These are phyloP conservation scores for Pangasius krempfi DNA, from an alignment of 2,797 vertebrate genomes.

Conservation along the genomic window DNA sequence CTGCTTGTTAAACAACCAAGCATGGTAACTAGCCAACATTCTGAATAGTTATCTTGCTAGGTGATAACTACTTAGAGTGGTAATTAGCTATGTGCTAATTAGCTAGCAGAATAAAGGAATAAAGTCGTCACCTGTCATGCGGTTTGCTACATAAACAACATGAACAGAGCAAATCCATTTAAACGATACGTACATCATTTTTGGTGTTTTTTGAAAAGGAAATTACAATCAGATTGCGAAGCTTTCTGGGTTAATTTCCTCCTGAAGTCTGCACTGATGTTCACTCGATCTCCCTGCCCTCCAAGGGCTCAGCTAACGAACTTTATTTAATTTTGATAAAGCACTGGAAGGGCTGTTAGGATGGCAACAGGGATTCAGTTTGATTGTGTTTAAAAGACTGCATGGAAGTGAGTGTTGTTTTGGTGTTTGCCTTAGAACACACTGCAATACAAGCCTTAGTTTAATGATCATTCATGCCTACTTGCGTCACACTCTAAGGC, in stretches of 20 bases:
- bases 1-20: conserved; percentile 50
- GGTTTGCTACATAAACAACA: not conserved
- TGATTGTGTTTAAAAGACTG: conserved; percentile 21
- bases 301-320: not conserved
- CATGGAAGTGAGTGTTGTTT: conserved; percentile 32
- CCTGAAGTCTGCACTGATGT: conserved; percentile 8
- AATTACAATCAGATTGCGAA: not conserved
- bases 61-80: not conserved
- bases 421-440: conserved; percentile 65
- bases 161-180: not conserved
- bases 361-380: not conserved
- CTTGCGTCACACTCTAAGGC: conserved; percentile 68
- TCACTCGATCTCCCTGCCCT: not conserved
- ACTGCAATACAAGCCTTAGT: conserved; percentile 83
- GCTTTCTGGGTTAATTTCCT: not conserved
- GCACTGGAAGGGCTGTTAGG: conserved; percentile 16
- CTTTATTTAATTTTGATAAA: conserved; percentile 11
- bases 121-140: not conserved
- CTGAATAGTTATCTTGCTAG: conserved; percentile 39
- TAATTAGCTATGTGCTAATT: not conserved
- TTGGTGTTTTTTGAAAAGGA: not conserved
- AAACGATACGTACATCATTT: not conserved
- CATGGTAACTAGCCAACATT: not conserved
- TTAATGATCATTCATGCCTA: conserved; percentile 74
- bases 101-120: not conserved